Evolutionary conservation across 2,888 invertebrate species (phyloP).

Genomic region (Drosophila putrida): DNA sequence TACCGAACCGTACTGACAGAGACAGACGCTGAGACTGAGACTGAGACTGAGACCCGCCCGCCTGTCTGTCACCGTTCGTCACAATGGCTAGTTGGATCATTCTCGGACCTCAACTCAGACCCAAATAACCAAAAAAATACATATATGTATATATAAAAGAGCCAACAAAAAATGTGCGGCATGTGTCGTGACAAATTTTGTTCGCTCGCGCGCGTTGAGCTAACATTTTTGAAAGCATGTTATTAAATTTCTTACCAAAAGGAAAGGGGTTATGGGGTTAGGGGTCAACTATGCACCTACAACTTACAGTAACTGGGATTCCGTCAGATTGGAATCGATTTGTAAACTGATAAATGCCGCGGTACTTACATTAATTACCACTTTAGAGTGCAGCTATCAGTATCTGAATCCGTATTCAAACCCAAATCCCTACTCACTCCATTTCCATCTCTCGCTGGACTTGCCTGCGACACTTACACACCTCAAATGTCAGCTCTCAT

Average conservation of each 20-base stretch:
- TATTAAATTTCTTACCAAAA: slow-evolving; percentile 69
- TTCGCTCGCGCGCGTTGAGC: slow-evolving; percentile 68
- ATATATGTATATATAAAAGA: not conserved
- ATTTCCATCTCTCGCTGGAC: slow-evolving; percentile 13
- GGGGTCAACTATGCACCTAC: slow-evolving; percentile 29
- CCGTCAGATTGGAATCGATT: slow-evolving; percentile 70
- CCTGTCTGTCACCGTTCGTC: slow-evolving; percentile 81
- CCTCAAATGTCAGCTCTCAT: slow-evolving; percentile 82
- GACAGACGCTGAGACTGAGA: slow-evolving; percentile 29
- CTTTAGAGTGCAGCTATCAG: slow-evolving; percentile 62
- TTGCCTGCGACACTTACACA: slow-evolving; percentile 76
- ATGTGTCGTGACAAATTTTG: slow-evolving; percentile 83
- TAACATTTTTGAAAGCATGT: slow-evolving; percentile 80
- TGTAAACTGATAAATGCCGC: slow-evolving; percentile 72
- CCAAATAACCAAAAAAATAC: slow-evolving; percentile 13
- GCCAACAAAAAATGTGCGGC: slow-evolving; percentile 55
- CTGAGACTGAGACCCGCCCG: slow-evolving; percentile 46
- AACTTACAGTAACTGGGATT: slow-evolving; percentile 31
- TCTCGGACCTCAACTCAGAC: slow-evolving; percentile 15
- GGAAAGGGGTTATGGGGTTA: slow-evolving; percentile 13
- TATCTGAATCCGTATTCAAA: slow-evolving; percentile 31
- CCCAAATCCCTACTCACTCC: slow-evolving; percentile 13
- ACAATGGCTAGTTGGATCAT: slow-evolving; percentile 55
- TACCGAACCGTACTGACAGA: slow-evolving; percentile 25
- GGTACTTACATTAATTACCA: slow-evolving; percentile 82